phyloP scores from a whole-genome alignment of 30 jellyfish, hydroid and myxozoan species.

The Turritopsis dohrnii region DNA sequence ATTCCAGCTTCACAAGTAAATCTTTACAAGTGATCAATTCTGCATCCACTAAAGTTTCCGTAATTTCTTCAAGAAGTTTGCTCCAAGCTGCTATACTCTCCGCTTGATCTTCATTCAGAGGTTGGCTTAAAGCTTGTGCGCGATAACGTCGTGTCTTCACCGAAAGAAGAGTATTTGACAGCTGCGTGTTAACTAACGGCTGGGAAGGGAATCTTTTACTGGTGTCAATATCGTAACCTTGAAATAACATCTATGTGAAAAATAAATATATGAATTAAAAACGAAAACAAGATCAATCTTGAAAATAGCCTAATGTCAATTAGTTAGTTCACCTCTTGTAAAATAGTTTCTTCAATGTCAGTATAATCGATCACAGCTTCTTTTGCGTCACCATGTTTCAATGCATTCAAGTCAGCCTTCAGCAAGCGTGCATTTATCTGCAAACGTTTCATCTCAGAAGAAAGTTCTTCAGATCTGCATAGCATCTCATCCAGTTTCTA shows the following conservation, averaged over 20 bases:
- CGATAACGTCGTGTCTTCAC: slow-evolving; percentile 42
- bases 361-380: slow-evolving; percentile 13
- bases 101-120: neutral
- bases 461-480: neutral
- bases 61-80: neutral
- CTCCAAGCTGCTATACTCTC: neutral
- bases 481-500: neutral
- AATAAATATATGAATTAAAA: neutral
- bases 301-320: neutral
- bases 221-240: slow-evolving; percentile 40
- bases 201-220: slow-evolving; percentile 1
- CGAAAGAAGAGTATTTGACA: too few relatives aligned
- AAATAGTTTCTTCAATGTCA: slow-evolving; percentile 21
- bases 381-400: neutral
- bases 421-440: slow-evolving; percentile 36
- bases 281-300: neutral
- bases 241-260: slow-evolving; percentile 36
- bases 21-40: neutral
- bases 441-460: slow-evolving; percentile 19
- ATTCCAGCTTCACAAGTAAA: neutral
- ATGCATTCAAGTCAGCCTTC: slow-evolving; percentile 35
- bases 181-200: slow-evolving; percentile 36
- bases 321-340: slow-evolving; percentile 24
- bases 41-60: neutral
- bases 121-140: slow-evolving; percentile 2